These are phyloP conservation scores for Linepithema humile DNA, from an alignment of 1,140 invertebrate genomes.

Conservation along the genomic window DNA sequence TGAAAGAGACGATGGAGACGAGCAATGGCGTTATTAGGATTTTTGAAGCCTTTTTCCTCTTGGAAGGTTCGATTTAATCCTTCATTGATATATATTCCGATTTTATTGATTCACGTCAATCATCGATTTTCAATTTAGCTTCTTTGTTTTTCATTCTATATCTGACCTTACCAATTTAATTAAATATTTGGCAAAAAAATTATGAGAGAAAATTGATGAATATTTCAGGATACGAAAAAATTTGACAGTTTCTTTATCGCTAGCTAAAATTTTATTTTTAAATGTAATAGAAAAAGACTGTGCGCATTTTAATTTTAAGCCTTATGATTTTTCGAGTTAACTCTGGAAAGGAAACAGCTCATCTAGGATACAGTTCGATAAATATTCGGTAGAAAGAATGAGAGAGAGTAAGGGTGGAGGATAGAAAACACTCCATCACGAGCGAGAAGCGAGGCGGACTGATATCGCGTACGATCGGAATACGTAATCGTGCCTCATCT, in stretches of 20 bases:
- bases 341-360: slow-evolving; percentile 7
- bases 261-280: neutral
- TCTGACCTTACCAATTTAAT: neutral
- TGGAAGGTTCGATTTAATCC: neutral
- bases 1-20: neutral
- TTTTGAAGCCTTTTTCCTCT: neutral
- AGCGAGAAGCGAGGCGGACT: slow-evolving; percentile 68
- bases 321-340: slow-evolving; percentile 8
- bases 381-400: neutral
- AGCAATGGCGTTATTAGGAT: neutral
- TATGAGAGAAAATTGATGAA: too few relatives aligned
- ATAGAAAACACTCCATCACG: slow-evolving; percentile 81
- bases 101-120: neutral
- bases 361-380: slow-evolving; percentile 8
- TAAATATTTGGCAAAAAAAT: neutral
- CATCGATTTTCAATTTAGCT: neutral
- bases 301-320: neutral
- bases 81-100: neutral
- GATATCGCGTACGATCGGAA: slow-evolving; percentile 81
- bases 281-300: neutral
- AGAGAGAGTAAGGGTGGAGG: slow-evolving; percentile 62
- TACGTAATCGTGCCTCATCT: slow-evolving; percentile 81
- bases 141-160: neutral
- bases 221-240: too few relatives aligned
- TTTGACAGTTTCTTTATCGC: too few relatives aligned